Conservation (phyloP, 2,113 vertebrate species). For the Hystrix brachyura region DNA sequence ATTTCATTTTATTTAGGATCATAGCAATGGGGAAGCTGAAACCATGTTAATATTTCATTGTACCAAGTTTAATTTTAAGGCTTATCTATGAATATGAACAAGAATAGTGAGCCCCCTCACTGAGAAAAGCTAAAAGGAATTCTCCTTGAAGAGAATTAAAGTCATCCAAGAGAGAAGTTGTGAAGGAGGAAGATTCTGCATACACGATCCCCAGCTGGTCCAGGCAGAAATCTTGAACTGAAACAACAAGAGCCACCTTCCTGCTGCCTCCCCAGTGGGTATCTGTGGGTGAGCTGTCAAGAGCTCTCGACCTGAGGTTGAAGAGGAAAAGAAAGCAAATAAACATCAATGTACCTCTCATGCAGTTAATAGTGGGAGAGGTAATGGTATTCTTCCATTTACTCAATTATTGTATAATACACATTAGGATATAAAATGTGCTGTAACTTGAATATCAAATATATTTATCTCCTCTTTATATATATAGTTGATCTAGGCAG, state of each 20-base stretch:
- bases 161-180: not conserved
- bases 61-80: not conserved
- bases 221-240: conserved; percentile 28
- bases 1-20: not conserved
- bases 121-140: conserved; percentile 20
- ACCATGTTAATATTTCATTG: not conserved
- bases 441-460: not conserved
- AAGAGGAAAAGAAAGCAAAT: conserved; percentile 64
- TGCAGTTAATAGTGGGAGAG: not conserved
- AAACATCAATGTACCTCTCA: conserved; percentile 7
- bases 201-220: not conserved
- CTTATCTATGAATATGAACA: not conserved
- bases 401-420: not conserved
- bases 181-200: conserved; percentile 6
- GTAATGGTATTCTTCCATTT: not conserved
- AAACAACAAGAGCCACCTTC: not conserved
- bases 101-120: not conserved
- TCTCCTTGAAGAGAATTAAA: conserved; percentile 8
- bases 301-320: conserved; percentile 60
- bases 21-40: not conserved
- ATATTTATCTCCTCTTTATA: not conserved
- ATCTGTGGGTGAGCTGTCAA: conserved; percentile 44
- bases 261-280: not conserved
- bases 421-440: not conserved
- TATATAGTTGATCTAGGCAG: not conserved